Percentiles rank a stretch among this genome's conserved stretches.
Conservation (phyloP, 1,140 invertebrate genomes). For the Ceratoteleas bidentatus region DNA sequence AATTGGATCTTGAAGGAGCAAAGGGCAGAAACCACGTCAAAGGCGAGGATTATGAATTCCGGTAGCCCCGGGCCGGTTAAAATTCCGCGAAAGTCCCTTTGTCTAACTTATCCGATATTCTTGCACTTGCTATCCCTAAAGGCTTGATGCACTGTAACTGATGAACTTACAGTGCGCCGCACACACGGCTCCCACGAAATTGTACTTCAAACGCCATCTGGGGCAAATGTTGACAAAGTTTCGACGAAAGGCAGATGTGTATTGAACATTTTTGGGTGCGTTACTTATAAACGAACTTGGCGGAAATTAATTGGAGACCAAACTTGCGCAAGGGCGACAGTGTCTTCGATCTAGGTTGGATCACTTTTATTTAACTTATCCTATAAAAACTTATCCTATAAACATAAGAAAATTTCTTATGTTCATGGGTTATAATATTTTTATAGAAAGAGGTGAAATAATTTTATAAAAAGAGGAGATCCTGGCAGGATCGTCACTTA, state of each 20-base stretch:
- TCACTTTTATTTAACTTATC: no score
- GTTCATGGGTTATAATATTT: no score
- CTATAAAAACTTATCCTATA: no score
- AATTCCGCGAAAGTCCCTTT: conserved; percentile 66
- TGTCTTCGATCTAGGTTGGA: no score
- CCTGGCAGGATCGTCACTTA: no score
- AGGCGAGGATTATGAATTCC: conserved; percentile 68
- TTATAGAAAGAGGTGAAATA: no score
- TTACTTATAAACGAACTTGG: no score
- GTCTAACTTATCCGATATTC: conserved; percentile 59
- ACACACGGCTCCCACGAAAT: background rate
- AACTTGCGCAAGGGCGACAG: no score
- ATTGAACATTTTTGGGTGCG: no score
- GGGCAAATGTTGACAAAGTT: conserved; percentile 1
- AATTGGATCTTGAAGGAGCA: conserved; percentile 44
- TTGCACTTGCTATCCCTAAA: conserved; percentile 51
- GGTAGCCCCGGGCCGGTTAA: conserved; percentile 56
- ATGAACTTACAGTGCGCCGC: conserved; percentile 38
- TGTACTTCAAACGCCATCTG: conserved; percentile 9
- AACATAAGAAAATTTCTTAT: no score
- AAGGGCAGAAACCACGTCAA: conserved; percentile 66
- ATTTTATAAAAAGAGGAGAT: no score
- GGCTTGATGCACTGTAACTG: conserved; percentile 46
- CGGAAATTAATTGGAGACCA: no score
- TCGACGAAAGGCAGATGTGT: background rate